Conservation (phyloP, 2,888 invertebrate genomes). For the Pogonocherus hispidulus region DNA sequence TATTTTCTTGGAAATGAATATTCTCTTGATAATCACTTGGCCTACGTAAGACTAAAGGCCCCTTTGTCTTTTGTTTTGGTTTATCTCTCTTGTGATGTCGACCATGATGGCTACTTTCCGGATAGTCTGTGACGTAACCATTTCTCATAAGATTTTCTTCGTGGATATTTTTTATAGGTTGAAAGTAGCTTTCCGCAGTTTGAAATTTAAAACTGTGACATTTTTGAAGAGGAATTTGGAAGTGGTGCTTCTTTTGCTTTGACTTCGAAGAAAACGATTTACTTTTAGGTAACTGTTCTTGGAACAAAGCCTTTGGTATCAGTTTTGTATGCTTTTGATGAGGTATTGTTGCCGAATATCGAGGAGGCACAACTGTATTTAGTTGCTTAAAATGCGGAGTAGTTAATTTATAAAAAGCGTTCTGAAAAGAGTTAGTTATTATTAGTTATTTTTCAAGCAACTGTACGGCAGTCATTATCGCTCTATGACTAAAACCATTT, state of each 20-base stretch:
- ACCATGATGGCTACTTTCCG: slow-evolving; percentile 56
- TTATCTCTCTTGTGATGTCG: slow-evolving; percentile 58
- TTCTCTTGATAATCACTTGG: slow-evolving; percentile 64
- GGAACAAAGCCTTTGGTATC: slow-evolving; percentile 65
- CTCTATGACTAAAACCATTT: slow-evolving; percentile 6
- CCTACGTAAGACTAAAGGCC: slow-evolving; percentile 64
- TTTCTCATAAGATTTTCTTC: slow-evolving; percentile 68
- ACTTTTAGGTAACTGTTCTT: slow-evolving; percentile 66
- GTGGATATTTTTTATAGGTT: slow-evolving; percentile 76
- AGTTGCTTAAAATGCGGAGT: slow-evolving; percentile 74
- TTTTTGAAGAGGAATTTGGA: slow-evolving; percentile 76
- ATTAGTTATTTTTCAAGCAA: neutral
- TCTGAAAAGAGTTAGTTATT: slow-evolving; percentile 62
- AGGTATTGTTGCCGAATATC: slow-evolving; percentile 71
- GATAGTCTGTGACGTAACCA: slow-evolving; percentile 65
- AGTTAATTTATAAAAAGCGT: slow-evolving; percentile 69
- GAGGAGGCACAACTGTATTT: slow-evolving; percentile 69
- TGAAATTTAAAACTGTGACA: slow-evolving; percentile 75
- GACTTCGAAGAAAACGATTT: slow-evolving; percentile 66
- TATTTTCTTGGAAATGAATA: slow-evolving; percentile 62
- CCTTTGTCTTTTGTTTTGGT: slow-evolving; percentile 64
- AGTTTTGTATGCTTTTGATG: slow-evolving; percentile 72
- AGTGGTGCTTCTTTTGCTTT: slow-evolving; percentile 74
- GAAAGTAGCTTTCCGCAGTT: slow-evolving; percentile 74
- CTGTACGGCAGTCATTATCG: neutral